Base-by-base conservation (phyloP, 1,140 invertebrate species). In the Oryctes rhinoceros region DNA sequence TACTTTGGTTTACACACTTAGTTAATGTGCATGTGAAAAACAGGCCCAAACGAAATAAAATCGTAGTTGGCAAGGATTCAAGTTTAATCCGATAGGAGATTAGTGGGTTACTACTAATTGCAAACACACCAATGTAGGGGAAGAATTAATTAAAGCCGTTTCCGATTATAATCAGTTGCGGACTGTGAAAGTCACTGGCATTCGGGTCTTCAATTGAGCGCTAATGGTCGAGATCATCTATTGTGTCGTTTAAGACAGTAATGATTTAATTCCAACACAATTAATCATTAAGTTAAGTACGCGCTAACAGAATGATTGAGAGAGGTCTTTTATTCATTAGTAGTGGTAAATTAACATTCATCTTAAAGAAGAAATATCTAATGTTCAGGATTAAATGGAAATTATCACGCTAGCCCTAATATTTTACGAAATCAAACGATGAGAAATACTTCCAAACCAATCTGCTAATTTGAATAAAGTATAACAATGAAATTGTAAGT, bases 81-180 rank as follows among this genome's bases (percentile, higher is more conserved):
- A 76, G 37, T 76, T 76, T 76, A 76, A 76, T 44, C 75, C 75
- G 75, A 76, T 76, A 44, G 47, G 18, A 47, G 75, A 44, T 76
- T 49, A 76, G 75, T 76, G 75, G 75, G 75, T 47, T 15, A 76
- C 39, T 76, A 37, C 75, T 76, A 76, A 76, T 47, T 76, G 75
- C 75, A 76, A 76, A 76, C 75, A n/a, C 13, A 49, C 37, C 75
- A 24, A 15, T 24, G 75, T 49, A 76, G 65, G 75, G 75, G 75
- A 76, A 76, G 75, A 76, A 76, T 76, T 76, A 76, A 76, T 76
- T 76, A 76, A 76, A 76, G 37, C 75, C 37, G 75, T 76, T 49
- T 24, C 75, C 47, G 75, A 76, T 49, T 47, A 76, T 76, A 44
- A 49, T 76, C 75, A 76, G 47, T 49, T 76, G 75, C 47, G 37